These are phyloP conservation scores for Sisor rabdophorus DNA, from an alignment of 2,113 vertebrate species.

Conservation along the genomic window DNA sequence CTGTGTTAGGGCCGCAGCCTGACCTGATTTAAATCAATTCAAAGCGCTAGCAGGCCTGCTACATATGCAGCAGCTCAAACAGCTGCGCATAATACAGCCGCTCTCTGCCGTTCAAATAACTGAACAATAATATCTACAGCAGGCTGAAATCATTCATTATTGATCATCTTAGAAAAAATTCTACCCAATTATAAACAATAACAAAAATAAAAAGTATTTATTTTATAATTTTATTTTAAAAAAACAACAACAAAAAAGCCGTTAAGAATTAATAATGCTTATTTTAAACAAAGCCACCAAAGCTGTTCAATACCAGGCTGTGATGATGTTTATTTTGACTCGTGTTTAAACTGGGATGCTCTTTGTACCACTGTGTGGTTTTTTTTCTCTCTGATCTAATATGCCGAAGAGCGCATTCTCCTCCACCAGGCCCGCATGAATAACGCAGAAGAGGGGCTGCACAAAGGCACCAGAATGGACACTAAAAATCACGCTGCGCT, in stretches of 20 bases:
- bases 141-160: not conserved
- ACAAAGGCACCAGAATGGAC: constrained; percentile 66
- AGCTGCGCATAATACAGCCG: constrained; percentile 21
- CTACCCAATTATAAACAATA: not conserved
- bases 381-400: constrained; percentile 43
- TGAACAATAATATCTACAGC: not conserved
- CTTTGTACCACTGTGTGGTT: not conserved
- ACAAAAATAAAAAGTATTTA: not conserved
- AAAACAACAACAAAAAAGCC: not conserved
- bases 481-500: constrained; percentile 56
- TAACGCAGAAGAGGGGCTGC: constrained; percentile 70
- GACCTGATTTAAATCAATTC: constrained; percentile 1
- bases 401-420: constrained; percentile 67
- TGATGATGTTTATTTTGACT: not conserved
- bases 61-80: constrained; percentile 33
- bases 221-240: too few species aligned
- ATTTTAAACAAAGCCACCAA: not conserved
- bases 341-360: not conserved
- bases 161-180: too few species aligned
- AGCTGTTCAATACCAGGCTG: not conserved
- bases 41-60: constrained; percentile 26
- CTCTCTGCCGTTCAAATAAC: not conserved
- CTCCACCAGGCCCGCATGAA: constrained; percentile 68
- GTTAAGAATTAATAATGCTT: not conserved
- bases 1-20: not conserved